Base-by-base conservation (phyloP, 1,140 invertebrate species). In the Drosophila novamexicana region DNA sequence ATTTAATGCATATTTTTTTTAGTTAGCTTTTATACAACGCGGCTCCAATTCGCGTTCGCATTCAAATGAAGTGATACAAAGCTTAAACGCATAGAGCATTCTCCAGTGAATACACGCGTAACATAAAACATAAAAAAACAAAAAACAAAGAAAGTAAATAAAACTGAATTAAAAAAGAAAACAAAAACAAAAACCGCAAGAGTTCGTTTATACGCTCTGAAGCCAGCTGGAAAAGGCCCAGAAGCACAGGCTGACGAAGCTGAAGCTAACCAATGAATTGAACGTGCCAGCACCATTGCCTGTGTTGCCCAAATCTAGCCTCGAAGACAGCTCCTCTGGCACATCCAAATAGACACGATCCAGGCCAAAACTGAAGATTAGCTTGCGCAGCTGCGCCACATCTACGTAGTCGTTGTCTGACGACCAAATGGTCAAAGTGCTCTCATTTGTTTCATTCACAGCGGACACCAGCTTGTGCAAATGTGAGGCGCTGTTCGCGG, bases 361-460 rank as follows among this genome's bases (percentile, higher is more conserved):
- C n/a, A 95, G 53, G 0, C 95, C 95, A 36, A 96, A 92, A 0
- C 93, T 91, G 32, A 93, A 93, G 56, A 97, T 95, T 14, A 96
- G 83, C 2, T 93, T 85, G 1, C 94, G 93, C 10, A 96, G 93
- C 36, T 93, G 92, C 1, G 93, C 88, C 6, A 94, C 93, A 84
- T 96, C 92, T 29, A 96, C 95, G 7, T 80, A 73, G 79, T 97
- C 96, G 7, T 92, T 93, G 10, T 92, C 92, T 16, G 93, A 93
- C 0, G 95, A 95, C 96, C 96, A 97, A 49, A 97, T 94, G 0
- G 96, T 97, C 42, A 97, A 90, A 0, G 95, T 96, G 42, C 90
- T 59, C 5, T 92, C 90, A 45, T 91, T 91, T 0, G 84, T 89
- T 6, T 45, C 59, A 59, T 89, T 81, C 0, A 92, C 77, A 1